Percentiles rank a stretch among this genome's conserved stretches.
Evolutionary conservation across 2,888 invertebrate species (phyloP).

Genomic region (Drosophila prolongata): DNA sequence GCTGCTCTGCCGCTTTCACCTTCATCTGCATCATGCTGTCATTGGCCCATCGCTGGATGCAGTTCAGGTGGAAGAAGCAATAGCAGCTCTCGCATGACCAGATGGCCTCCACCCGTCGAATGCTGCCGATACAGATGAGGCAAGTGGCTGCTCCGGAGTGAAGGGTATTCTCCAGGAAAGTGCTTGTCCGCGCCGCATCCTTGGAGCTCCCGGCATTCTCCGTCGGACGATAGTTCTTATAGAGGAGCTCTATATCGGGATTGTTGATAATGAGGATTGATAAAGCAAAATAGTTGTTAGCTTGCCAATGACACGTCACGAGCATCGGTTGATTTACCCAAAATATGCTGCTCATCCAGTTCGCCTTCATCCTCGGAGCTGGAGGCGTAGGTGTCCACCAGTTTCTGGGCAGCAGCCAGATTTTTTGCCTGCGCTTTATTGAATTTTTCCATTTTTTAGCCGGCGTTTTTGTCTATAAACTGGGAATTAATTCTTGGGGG

Average conservation of each 20-base stretch:
- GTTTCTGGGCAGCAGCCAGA: conserved; percentile 85
- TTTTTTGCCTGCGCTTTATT: conserved; percentile 84
- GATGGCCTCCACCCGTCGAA: conserved; percentile 92
- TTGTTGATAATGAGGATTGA: background rate
- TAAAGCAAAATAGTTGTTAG: background rate
- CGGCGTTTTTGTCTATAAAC: conserved; percentile 19
- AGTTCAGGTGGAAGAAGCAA: conserved; percentile 93
- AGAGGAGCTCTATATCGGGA: conserved; percentile 83
- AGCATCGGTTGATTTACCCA: conserved; percentile 81
- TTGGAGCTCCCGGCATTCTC: conserved; percentile 10
- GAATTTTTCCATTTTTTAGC: conserved; percentile 60
- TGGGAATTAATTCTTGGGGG: conserved; percentile 11
- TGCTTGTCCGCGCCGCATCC: conserved; percentile 46
- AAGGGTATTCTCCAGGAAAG: conserved; percentile 91
- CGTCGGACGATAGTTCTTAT: conserved; percentile 84
- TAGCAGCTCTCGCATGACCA: conserved; percentile 95
- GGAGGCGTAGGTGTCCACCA: conserved; percentile 85
- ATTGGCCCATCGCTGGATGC: conserved; percentile 96
- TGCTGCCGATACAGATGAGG: conserved; percentile 94
- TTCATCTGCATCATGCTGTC: conserved; percentile 92
- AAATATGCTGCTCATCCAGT: conserved; percentile 84
- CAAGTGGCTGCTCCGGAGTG: conserved; percentile 93
- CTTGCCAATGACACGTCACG: conserved; percentile 57
- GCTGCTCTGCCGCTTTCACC: conserved; percentile 86
- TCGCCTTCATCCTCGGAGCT: conserved; percentile 86